These are phyloP conservation scores for Embidobia sp. DNA, from an alignment of 2,888 invertebrate genomes.

Conservation along the genomic window DNA sequence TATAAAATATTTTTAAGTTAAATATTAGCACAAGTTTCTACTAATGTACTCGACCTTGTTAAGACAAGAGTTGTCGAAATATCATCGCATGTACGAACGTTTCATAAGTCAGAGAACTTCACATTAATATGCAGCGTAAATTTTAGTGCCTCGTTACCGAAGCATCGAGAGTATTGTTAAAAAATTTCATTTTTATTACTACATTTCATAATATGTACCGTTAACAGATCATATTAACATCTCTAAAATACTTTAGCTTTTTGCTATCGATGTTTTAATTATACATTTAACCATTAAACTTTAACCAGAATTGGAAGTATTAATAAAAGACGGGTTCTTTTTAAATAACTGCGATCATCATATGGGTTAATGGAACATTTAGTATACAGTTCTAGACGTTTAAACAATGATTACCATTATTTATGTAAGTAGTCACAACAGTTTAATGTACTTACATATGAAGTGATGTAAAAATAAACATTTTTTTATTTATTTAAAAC, in stretches of 20 bases:
- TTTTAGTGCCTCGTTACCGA: slow-evolving; percentile 4
- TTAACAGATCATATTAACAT: no score
- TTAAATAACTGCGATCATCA: slow-evolving; percentile 5
- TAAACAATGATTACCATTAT: slow-evolving; percentile 9
- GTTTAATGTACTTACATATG: no score
- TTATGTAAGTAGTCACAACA: slow-evolving; percentile 17
- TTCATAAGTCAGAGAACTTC: slow-evolving; percentile 1
- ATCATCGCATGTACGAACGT: slow-evolving; percentile 5
- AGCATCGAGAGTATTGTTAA: not conserved
- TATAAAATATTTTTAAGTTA: slow-evolving; percentile 1
- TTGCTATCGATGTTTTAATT: not conserved
- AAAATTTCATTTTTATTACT: no score
- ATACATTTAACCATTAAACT: not conserved
- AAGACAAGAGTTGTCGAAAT: slow-evolving; percentile 16
- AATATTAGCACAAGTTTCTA: slow-evolving; percentile 15
- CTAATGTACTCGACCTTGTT: slow-evolving; percentile 25
- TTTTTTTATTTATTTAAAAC: no score
- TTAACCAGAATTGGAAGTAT: not conserved
- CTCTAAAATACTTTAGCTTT: no score
- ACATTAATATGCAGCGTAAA: slow-evolving; percentile 15
- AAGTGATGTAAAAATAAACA: no score
- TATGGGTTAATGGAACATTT: slow-evolving; percentile 2
- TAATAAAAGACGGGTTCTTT: not conserved
- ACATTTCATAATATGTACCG: no score
- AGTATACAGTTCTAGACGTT: slow-evolving; percentile 1